phyloP scores from a whole-genome alignment of 2,888 invertebrate genomes.

The Machimus atricapillus region DNA sequence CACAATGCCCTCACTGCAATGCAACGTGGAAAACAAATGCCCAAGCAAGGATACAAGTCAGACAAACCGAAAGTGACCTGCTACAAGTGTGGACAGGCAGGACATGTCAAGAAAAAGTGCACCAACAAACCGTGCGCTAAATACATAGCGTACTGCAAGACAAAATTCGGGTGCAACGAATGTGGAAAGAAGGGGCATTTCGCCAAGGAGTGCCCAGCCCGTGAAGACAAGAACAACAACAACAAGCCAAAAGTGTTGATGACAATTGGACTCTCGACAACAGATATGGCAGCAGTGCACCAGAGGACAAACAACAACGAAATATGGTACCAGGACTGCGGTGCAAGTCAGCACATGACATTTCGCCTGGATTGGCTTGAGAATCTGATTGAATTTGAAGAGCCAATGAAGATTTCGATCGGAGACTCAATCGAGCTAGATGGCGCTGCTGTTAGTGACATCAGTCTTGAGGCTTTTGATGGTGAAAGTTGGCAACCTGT shows the following conservation, averaged over 20 bases:
- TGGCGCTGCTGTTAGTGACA: neutral
- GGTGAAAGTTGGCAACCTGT: neutral
- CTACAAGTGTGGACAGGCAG: neutral
- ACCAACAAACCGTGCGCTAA: neutral
- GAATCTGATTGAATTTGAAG: neutral
- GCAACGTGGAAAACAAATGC: neutral
- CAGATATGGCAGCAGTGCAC: neutral
- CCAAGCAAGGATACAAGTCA: neutral
- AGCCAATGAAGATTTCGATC: neutral
- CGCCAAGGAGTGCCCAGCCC: neutral
- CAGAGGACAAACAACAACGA: neutral
- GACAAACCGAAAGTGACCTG: neutral
- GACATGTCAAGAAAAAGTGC: neutral
- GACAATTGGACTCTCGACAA: neutral
- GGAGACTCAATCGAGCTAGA: neutral
- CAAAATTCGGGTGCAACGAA: neutral
- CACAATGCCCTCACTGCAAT: neutral
- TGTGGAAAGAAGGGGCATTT: neutral
- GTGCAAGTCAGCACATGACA: neutral
- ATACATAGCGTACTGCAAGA: neutral
- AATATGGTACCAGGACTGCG: neutral
- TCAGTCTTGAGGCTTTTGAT: neutral
- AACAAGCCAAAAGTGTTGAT: neutral
- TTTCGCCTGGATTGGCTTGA: neutral
- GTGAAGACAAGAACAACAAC: neutral